Base-by-base conservation (phyloP, 1,140 invertebrate genomes). In the Penaeus japonicus region DNA sequence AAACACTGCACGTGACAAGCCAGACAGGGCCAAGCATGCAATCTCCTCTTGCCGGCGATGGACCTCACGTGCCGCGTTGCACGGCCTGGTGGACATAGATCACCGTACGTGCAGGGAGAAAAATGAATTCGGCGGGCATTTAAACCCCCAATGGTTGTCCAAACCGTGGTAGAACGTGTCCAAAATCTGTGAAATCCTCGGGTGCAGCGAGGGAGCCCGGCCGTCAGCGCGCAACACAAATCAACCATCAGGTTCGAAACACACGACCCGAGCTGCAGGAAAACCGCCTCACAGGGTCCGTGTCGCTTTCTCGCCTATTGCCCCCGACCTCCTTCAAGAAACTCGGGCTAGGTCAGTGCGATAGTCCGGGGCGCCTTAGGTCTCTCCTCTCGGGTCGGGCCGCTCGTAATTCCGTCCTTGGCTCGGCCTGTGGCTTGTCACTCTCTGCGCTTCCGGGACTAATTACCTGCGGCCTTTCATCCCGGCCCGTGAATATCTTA, bases 401-500 rank as follows among this genome's bases (percentile, higher is more conserved):
- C 24, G 39, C 7, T 15, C 15, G 80, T n/a, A 47, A 18, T 59
- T 27, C 62, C 79, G 62, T 75, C 87, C 87, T 88, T 83, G 77
- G 18, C 47, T 27, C 20, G 20, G 54, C 53, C 70, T 20, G 87
- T 88, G 87, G 87, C 59, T 88, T 88, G 73, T 35, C 87, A 88
- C 59, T 78, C 54, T 88, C 73, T 27, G 70, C 62, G 59, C 73
- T 32, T 30, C 65, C 81, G 59, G 83, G 79, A 88, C 87, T 88
- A 88, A 88, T 88, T 88, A 88, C 87, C 87, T 77, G 87, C 81
- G 81, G 87, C 87, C 81, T 88, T 88, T 88, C 87, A 88, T 88
- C 87, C 87, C 87, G 55, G 87, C 62, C 87, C 87, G 87, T 88
- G 87, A 88, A 88, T 88, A 88, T 88, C 87, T 88, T 88, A 88